Evolutionary conservation across 2,797 vertebrate genomes (phyloP), one percentile per base, ranked within the genome.

Genomic region (Melanotaenia trifasciata): DNA sequence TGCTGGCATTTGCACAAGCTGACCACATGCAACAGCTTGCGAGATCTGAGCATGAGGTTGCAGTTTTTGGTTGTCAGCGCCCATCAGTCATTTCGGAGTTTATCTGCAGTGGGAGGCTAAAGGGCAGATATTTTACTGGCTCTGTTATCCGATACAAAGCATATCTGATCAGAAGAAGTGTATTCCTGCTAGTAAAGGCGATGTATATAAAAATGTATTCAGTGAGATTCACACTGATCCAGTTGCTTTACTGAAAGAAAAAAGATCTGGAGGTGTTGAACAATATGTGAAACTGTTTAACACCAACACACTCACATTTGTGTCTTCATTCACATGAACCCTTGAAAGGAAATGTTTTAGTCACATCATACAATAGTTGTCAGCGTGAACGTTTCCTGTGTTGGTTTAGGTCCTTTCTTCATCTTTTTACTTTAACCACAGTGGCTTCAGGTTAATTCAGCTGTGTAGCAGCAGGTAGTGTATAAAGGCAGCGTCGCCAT

Each of bases 231-330:
- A 0, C 22, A 43, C 83, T 8, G 20, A 76, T 70, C 51, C 5
- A 13, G 79, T 84, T 66, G 67, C 88, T 84, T 89, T 58, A 38
- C 9, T 51, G 47, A 32, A 47, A 36, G 20, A 13, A 35, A 26
- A 47, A 59, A 67, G 58, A 70, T 74, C 40, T 20, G 18, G 24
- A 64, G 40, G 32, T 63, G 58, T 54, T 26, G 35, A 51, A 24
- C 56, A 47, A 5, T 33, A n/a, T n/a, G 33, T 14, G 38, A 24
- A 20, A 40, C 22, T 2, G 13, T 51, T 38, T 11, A 20, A 26
- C 26, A 50, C 0, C 36, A 62, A 6, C 45, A 24, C 20, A 54
- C 20, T 16, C 14, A 4, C 1, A 14, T 43, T 11, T 43, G 14
- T 43, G 40, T n/a, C 35, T 51, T 62, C 10, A 51, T 53, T 28